These are phyloP conservation scores for Empidonax traillii DNA, from an alignment of 2,113 vertebrate genomes.

Conservation along the genomic window DNA sequence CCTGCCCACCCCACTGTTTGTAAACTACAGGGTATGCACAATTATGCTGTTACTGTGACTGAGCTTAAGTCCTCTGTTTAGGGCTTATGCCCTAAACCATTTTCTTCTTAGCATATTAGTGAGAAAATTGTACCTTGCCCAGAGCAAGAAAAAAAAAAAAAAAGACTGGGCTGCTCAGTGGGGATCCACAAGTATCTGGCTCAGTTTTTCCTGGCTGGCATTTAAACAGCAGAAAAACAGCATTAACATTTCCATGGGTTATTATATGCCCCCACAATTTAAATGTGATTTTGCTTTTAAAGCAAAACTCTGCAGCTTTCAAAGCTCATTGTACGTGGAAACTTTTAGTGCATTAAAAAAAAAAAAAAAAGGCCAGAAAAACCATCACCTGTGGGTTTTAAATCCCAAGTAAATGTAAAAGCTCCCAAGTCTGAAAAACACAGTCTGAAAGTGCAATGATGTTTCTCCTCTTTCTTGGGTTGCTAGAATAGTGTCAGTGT, in stretches of 20 bases:
- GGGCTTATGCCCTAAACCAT: not conserved
- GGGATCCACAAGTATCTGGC: not conserved
- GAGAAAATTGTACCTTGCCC: not conserved
- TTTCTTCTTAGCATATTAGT: not conserved
- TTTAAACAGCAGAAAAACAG: slow-evolving; percentile 6
- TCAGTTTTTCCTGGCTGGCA: not conserved
- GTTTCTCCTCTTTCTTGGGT: not conserved
- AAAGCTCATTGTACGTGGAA: not conserved
- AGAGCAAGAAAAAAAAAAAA: not conserved
- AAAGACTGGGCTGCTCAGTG: not conserved
- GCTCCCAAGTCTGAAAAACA: not conserved
- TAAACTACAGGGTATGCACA: not conserved
- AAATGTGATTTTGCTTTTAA: not conserved
- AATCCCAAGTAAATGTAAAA: not conserved
- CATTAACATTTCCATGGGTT: not conserved
- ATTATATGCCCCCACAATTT: not conserved
- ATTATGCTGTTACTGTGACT: not conserved
- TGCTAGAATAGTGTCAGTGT: not conserved
- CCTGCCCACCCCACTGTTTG: not conserved
- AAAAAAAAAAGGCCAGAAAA: not conserved
- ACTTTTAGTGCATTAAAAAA: not conserved
- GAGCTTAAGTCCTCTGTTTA: not conserved
- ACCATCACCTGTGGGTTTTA: not conserved
- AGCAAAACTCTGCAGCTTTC: not conserved
- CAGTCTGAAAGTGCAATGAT: not conserved